These are phyloP conservation scores for Bradysia coprophila DNA, from an alignment of 1,140 invertebrate genomes.

Conservation along the genomic window DNA sequence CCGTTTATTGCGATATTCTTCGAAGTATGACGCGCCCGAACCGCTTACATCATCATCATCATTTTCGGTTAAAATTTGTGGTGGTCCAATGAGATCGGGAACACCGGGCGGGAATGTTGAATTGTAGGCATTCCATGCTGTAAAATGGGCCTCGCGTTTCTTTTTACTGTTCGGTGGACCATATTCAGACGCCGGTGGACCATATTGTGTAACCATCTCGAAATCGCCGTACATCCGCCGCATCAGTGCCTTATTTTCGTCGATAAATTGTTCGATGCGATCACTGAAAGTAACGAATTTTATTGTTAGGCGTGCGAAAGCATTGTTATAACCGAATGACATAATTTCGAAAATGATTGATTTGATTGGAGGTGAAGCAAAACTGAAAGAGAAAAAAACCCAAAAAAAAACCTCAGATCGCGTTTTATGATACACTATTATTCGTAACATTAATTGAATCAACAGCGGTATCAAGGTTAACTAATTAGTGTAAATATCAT, in stretches of 20 bases:
- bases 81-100: conserved; percentile 26
- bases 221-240: conserved; percentile 84
- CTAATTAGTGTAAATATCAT: too few relatives aligned
- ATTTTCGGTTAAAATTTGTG: too few relatives aligned
- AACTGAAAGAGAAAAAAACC: too few relatives aligned
- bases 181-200: conserved; percentile 25
- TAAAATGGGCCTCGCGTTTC: conserved; percentile 28
- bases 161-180: conserved; percentile 29
- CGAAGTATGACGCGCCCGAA: conserved; percentile 34
- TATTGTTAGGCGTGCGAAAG: too few relatives aligned
- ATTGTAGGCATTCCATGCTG: conserved; percentile 29
- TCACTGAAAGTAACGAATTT: conserved; percentile 46
- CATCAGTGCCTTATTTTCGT: conserved; percentile 84
- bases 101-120: conserved; percentile 29
- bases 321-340: background rate
- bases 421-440: too few relatives aligned
- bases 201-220: conserved; percentile 35
- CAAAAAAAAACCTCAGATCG: too few relatives aligned
- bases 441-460: too few relatives aligned
- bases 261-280: conserved; percentile 75
- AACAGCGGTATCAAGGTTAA: too few relatives aligned
- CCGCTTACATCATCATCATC: too few relatives aligned
- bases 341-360: too few relatives aligned
- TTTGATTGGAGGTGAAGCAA: too few relatives aligned
- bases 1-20: conserved; percentile 27